phyloP scores from a whole-genome alignment of 1,140 invertebrate species.

The Drosophila melanica region DNA sequence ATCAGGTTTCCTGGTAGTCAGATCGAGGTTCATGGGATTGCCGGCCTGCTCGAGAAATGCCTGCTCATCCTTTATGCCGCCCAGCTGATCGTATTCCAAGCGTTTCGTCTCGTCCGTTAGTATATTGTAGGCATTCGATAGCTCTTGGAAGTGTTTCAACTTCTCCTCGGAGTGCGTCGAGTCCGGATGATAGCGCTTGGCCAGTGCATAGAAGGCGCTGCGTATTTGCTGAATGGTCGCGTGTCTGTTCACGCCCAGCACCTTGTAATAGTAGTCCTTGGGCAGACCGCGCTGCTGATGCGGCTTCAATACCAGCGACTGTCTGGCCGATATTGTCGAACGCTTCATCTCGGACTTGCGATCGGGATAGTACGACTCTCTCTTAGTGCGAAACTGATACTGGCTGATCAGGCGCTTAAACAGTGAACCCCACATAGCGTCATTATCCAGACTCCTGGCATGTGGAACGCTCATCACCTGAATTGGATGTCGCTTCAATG shows the following conservation, averaged over 20 bases:
- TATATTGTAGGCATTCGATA: conserved; percentile 94
- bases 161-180: conserved; percentile 88
- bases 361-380: conserved; percentile 68
- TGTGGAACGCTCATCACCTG: background rate
- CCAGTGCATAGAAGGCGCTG: conserved; percentile 91
- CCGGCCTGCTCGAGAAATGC: conserved; percentile 67
- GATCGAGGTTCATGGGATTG: conserved; percentile 54
- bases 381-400: conserved; percentile 67
- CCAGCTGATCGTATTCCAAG: conserved; percentile 88
- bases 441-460: background rate
- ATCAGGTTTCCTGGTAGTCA: conserved; percentile 5
- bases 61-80: conserved; percentile 63
- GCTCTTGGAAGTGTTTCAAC: conserved; percentile 93
- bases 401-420: conserved; percentile 51
- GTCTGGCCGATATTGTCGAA: conserved; percentile 8
- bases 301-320: conserved; percentile 19
- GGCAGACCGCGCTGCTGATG: conserved; percentile 52
- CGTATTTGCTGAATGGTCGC: conserved; percentile 92
- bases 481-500: background rate
- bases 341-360: conserved; percentile 53
- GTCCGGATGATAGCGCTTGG: conserved; percentile 89
- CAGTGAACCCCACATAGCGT: conserved; percentile 1
- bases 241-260: conserved; percentile 89
- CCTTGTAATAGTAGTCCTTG: conserved; percentile 95
- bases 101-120: conserved; percentile 92